Percentiles rank a stretch among this genome's conserved stretches.
Evolutionary conservation across 2,797 vertebrate genomes (phyloP).

Genomic region (Vespertilio murinus): DNA sequence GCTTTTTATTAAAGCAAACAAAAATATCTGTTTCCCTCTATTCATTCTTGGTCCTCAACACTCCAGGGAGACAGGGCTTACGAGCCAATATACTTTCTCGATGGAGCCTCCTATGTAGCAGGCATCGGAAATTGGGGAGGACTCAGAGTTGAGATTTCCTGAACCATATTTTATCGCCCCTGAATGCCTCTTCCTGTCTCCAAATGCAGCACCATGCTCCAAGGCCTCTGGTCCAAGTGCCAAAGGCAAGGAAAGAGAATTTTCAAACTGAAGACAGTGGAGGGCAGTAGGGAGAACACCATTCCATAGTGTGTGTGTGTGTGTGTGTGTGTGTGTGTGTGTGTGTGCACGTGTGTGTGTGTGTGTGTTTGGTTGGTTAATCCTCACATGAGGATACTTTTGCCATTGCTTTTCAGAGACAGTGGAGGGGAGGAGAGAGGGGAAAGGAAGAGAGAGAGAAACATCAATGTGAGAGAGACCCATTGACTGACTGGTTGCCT

Average conservation of each 20-base stretch:
- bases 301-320: not conserved
- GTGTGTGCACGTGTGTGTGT: too few species aligned
- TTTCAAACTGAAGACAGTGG: slow-evolving; percentile 38
- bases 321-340: too few species aligned
- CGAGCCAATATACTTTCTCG: slow-evolving; percentile 29
- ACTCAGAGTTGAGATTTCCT: slow-evolving; percentile 65
- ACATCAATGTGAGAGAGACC: not conserved
- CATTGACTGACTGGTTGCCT: not conserved
- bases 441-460: not conserved
- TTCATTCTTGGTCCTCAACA: not conserved
- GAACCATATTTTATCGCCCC: slow-evolving; percentile 63
- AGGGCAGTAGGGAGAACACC: not conserved
- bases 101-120: slow-evolving; percentile 37
- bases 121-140: slow-evolving; percentile 16
- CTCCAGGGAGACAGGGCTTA: not conserved
- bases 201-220: slow-evolving; percentile 47
- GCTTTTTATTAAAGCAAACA: slow-evolving; percentile 47
- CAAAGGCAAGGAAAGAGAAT: slow-evolving; percentile 42
- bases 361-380: not conserved
- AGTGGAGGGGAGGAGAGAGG: too few species aligned
- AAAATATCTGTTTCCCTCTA: not conserved
- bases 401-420: not conserved
- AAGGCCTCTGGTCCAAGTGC: slow-evolving; percentile 14
- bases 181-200: slow-evolving; percentile 59
- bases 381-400: not conserved